These are phyloP conservation scores for Enoplosus armatus DNA, from an alignment of 2,797 vertebrate species.

Conservation along the genomic window DNA sequence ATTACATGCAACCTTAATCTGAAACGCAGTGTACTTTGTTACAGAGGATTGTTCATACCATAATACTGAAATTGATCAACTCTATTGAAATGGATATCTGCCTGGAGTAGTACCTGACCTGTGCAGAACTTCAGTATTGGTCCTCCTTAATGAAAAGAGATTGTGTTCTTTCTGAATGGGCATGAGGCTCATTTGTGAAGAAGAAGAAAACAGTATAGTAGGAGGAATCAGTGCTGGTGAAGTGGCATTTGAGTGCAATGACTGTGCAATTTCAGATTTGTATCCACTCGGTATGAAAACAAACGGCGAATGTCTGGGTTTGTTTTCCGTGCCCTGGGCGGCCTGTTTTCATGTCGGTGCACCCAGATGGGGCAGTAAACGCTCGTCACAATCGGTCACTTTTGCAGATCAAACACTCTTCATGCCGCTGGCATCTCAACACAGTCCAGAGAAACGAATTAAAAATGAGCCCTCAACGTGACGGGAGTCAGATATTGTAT, in stretches of 20 bases:
- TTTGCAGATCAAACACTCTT: slow-evolving; percentile 1
- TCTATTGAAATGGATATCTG: not conserved
- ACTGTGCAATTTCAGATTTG: slow-evolving; percentile 7
- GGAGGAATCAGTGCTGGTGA: not conserved
- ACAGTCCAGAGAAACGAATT: not conserved
- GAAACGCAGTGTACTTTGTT: not conserved
- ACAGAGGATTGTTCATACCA: not conserved
- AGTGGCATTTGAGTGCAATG: not conserved
- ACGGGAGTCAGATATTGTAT: not conserved
- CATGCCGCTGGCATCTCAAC: not conserved
- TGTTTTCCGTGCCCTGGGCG: not conserved
- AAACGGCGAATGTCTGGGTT: not conserved
- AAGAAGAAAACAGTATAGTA: no score
- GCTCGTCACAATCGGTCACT: not conserved
- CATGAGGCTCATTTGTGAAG: not conserved
- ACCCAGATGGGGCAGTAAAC: not conserved
- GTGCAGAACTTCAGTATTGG: not conserved
- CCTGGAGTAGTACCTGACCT: no score
- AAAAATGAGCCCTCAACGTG: accelerated
- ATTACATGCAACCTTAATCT: not conserved
- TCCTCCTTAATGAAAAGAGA: not conserved
- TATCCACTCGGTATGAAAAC: not conserved
- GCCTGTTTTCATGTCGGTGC: slow-evolving; percentile 10
- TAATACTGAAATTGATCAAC: not conserved
- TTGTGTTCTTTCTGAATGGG: not conserved